Conservation (phyloP, 1,140 invertebrate genomes). For the Asobara japonica region DNA sequence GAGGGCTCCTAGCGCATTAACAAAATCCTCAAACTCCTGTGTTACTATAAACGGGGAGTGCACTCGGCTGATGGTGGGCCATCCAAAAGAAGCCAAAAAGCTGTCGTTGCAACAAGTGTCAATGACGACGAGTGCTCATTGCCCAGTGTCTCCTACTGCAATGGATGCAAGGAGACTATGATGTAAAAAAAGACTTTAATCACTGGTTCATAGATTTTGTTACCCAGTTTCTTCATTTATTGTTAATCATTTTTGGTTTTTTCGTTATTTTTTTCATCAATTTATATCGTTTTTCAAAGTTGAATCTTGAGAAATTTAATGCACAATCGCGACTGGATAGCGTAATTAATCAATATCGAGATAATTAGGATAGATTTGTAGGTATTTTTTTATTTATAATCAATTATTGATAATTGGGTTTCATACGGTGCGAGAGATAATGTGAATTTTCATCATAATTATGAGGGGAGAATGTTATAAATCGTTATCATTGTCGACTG, state of each 20-base stretch:
- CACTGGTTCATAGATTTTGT: conserved; percentile 3
- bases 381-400: conserved; percentile 5
- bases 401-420: neutral
- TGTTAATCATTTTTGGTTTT: neutral
- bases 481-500: conserved; percentile 43
- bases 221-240: conserved; percentile 4
- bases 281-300: conserved; percentile 1
- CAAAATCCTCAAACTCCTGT: conserved; percentile 55
- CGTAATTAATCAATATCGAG: neutral
- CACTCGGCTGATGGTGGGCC: conserved; percentile 1
- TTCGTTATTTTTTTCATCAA: conserved; percentile 3
- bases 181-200: conserved; percentile 46
- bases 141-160: conserved; percentile 51
- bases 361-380: neutral
- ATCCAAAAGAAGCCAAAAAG: neutral
- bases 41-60: conserved; percentile 47
- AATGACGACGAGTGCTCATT: conserved; percentile 52
- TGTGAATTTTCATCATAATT: neutral
- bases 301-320: neutral
- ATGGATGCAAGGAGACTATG: conserved; percentile 59
- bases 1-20: conserved; percentile 65
- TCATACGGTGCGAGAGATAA: neutral
- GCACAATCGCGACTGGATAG: neutral
- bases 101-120: conserved; percentile 43
- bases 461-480: neutral